Conservation (phyloP, 1,140 invertebrate genomes). For the Achroia grisella region DNA sequence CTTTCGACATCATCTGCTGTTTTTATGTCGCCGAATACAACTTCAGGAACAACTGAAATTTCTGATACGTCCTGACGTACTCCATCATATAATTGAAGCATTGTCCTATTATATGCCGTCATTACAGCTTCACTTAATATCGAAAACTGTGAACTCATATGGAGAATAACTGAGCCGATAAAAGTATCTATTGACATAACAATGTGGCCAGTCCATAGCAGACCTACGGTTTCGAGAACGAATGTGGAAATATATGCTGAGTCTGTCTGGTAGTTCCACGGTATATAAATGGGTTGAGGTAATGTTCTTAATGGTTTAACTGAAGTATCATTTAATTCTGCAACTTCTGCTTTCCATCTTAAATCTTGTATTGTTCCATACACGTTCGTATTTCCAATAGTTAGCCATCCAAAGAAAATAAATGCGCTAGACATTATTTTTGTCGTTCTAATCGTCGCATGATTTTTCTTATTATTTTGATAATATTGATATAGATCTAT, state of each 20-base stretch:
- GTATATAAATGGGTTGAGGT: slow-evolving; percentile 60
- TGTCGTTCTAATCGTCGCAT: slow-evolving; percentile 34
- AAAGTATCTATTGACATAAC: slow-evolving; percentile 64
- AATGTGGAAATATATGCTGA: slow-evolving; percentile 43
- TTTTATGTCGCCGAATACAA: background rate
- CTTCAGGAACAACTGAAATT: slow-evolving; percentile 2
- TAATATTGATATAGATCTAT: slow-evolving; percentile 49
- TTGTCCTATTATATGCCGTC: slow-evolving; percentile 50
- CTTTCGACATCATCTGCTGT: slow-evolving; percentile 21
- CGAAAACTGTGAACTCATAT: slow-evolving; percentile 57
- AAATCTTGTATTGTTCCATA: slow-evolving; percentile 57
- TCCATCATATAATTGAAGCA: slow-evolving; percentile 24
- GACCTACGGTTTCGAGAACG: slow-evolving; percentile 48
- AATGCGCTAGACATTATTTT: slow-evolving; percentile 48
- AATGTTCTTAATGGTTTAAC: slow-evolving; percentile 34
- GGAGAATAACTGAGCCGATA: slow-evolving; percentile 55
- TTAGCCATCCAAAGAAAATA: slow-evolving; percentile 62
- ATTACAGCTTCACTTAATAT: slow-evolving; percentile 52
- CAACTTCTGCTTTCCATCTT: slow-evolving; percentile 43
- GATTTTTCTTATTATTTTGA: slow-evolving; percentile 42
- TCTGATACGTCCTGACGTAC: slow-evolving; percentile 5
- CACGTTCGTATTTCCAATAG: slow-evolving; percentile 51
- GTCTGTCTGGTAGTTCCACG: slow-evolving; percentile 53
- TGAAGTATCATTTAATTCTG: slow-evolving; percentile 32
- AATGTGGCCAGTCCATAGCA: slow-evolving; percentile 65